A percentile compares a stretch with the other conserved stretches of the same genome.
These are phyloP conservation scores for Meganola albula DNA, from an alignment of 2,888 invertebrate genomes.

Conservation along the genomic window DNA sequence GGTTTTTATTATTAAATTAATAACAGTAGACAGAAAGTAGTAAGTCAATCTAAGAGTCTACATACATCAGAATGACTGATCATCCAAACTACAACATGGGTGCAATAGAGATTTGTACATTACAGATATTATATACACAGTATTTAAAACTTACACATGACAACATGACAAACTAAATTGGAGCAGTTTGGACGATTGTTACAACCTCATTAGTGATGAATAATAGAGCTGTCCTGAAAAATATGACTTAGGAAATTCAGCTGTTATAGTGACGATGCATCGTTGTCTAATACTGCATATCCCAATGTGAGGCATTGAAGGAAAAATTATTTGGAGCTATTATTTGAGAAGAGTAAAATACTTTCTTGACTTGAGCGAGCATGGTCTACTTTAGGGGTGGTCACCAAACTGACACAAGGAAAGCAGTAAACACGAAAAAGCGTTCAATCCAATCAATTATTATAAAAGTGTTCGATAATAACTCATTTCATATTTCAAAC, in stretches of 20 bases:
- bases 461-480: slow-evolving; percentile 64
- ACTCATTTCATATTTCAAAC: slow-evolving; percentile 53
- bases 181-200: slow-evolving; percentile 66
- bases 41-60: slow-evolving; percentile 56
- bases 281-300: slow-evolving; percentile 77
- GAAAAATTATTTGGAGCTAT: slow-evolving; percentile 71
- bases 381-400: slow-evolving; percentile 76
- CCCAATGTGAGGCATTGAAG: slow-evolving; percentile 74
- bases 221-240: slow-evolving; percentile 77
- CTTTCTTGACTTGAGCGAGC: slow-evolving; percentile 72
- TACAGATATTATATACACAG: slow-evolving; percentile 23
- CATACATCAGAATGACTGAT: slow-evolving; percentile 59
- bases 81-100: slow-evolving; percentile 64
- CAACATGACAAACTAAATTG: slow-evolving; percentile 25
- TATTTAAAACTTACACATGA: slow-evolving; percentile 17
- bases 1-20: slow-evolving; percentile 52
- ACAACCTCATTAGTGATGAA: slow-evolving; percentile 70
- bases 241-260: slow-evolving; percentile 73
- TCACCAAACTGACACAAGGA: slow-evolving; percentile 80
- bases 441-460: slow-evolving; percentile 79
- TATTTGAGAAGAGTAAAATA: slow-evolving; percentile 71
- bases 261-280: slow-evolving; percentile 77
- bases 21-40: slow-evolving; percentile 56
- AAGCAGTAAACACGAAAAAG: slow-evolving; percentile 80
- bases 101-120: slow-evolving; percentile 27